A percentile compares a stretch with the other conserved stretches of the same genome.
phyloP scores from a whole-genome alignment of 2,113 vertebrate genomes.

The Agelaius tricolor region DNA sequence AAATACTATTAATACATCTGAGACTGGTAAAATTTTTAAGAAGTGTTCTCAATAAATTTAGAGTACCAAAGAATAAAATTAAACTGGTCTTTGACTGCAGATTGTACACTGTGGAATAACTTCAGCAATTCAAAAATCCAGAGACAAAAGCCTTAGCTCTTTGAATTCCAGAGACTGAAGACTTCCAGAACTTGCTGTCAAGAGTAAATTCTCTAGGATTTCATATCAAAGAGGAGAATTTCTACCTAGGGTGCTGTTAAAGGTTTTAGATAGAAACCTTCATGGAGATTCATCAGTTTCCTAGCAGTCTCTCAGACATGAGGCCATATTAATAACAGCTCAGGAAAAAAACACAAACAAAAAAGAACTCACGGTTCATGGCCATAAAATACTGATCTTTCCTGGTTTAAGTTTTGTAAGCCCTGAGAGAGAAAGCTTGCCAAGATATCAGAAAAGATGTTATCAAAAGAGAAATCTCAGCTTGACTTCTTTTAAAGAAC shows the following conservation, averaged over 20 bases:
- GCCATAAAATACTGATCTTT: slow-evolving; percentile 19
- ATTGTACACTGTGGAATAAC: background rate
- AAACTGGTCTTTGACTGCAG: background rate
- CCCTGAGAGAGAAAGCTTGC: background rate
- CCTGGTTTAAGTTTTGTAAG: slow-evolving; percentile 17
- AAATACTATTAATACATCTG: background rate
- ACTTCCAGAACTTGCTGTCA: slow-evolving; percentile 58
- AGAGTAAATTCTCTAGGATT: slow-evolving; percentile 52
- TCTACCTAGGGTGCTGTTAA: slow-evolving; percentile 29
- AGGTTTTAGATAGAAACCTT: slow-evolving; percentile 2
- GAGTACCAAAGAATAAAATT: background rate
- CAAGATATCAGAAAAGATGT: slow-evolving; percentile 9
- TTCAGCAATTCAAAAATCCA: background rate
- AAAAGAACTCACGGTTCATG: background rate
- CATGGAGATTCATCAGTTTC: background rate
- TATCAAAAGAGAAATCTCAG: slow-evolving; percentile 29
- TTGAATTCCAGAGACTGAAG: slow-evolving; percentile 42
- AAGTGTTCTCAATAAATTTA: background rate
- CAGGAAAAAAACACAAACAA: background rate
- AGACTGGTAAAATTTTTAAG: background rate
- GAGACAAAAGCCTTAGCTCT: background rate
- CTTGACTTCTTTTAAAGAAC: slow-evolving; percentile 37
- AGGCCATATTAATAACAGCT: background rate
- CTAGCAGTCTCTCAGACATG: background rate
- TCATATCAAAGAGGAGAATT: slow-evolving; percentile 46